Evolutionary conservation across 2,797 vertebrate genomes (phyloP).

Genomic region (Chelon labrosus): DNA sequence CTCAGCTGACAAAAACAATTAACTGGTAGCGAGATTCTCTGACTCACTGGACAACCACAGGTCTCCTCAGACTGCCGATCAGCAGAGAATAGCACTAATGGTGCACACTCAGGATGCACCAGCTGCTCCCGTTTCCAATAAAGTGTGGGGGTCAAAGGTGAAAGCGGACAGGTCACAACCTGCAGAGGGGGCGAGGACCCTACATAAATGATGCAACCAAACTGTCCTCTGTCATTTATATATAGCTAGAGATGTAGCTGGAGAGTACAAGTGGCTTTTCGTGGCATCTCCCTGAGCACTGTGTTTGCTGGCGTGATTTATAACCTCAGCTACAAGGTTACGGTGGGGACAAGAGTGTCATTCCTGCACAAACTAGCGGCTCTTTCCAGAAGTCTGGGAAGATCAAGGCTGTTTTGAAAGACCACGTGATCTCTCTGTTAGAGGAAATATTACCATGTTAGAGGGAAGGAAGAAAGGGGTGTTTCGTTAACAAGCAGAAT

Average conservation of each 20-base stretch:
- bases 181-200: slow-evolving; percentile 46
- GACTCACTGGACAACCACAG: background rate
- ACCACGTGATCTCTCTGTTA: background rate
- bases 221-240: slow-evolving; percentile 55
- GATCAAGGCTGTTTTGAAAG: slow-evolving; percentile 35
- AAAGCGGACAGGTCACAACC: slow-evolving; percentile 72
- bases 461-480: background rate
- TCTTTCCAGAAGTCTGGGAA: slow-evolving; percentile 18
- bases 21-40: slow-evolving; percentile 1
- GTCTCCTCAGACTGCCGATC: background rate
- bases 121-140: slow-evolving; percentile 76
- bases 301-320: slow-evolving; percentile 40
- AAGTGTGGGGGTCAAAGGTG: slow-evolving; percentile 60
- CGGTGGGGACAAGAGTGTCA: slow-evolving; percentile 7
- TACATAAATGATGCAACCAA: slow-evolving; percentile 53
- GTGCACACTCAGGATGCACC: slow-evolving; percentile 55
- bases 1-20: slow-evolving; percentile 14
- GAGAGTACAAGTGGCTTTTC: slow-evolving; percentile 18
- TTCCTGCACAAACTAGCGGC: slow-evolving; percentile 24
- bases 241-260: slow-evolving; percentile 48
- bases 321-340: slow-evolving; percentile 27
- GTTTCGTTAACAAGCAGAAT: background rate
- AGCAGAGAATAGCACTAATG: slow-evolving; percentile 44
- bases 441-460: slow-evolving; percentile 13
- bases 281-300: slow-evolving; percentile 29